Percentiles rank a stretch among this genome's conserved stretches.
These are phyloP conservation scores for Pluvianellus socialis DNA, from an alignment of 2,113 vertebrate species.

Conservation along the genomic window DNA sequence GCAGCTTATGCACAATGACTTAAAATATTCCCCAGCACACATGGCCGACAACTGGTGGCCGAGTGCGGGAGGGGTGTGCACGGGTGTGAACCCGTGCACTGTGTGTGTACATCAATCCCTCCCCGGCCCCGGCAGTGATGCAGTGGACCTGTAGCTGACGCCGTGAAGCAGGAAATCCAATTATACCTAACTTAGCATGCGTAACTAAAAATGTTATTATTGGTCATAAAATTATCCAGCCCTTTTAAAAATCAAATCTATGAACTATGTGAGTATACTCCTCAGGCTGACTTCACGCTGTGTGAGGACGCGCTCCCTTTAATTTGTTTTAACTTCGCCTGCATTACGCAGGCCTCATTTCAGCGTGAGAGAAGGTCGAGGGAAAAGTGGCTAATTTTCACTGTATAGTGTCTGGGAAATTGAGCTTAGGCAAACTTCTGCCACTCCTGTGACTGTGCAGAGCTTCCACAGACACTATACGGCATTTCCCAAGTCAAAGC, in stretches of 20 bases:
- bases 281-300: neutral
- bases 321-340: neutral
- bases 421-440: neutral
- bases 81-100: neutral
- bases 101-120: neutral
- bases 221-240: constrained; percentile 47
- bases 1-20: neutral
- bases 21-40: neutral
- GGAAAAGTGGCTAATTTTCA: neutral
- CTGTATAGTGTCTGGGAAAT: neutral
- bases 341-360: neutral
- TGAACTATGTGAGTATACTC: neutral
- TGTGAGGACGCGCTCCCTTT: neutral
- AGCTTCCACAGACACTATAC: neutral
- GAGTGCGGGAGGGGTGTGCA: neutral
- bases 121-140: neutral
- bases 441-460: neutral
- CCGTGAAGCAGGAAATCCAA: constrained; percentile 11
- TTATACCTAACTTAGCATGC: constrained; percentile 1
- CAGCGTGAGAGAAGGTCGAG: neutral
- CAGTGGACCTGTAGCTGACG: neutral
- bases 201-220: constrained; percentile 41
- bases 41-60: neutral
- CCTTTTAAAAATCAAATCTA: constrained; percentile 4
- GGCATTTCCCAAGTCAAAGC: neutral